A percentile compares a stretch with the other conserved stretches of the same genome.
Conservation (phyloP, 2,113 vertebrate species). For the Nothoprocta perdicaria region DNA sequence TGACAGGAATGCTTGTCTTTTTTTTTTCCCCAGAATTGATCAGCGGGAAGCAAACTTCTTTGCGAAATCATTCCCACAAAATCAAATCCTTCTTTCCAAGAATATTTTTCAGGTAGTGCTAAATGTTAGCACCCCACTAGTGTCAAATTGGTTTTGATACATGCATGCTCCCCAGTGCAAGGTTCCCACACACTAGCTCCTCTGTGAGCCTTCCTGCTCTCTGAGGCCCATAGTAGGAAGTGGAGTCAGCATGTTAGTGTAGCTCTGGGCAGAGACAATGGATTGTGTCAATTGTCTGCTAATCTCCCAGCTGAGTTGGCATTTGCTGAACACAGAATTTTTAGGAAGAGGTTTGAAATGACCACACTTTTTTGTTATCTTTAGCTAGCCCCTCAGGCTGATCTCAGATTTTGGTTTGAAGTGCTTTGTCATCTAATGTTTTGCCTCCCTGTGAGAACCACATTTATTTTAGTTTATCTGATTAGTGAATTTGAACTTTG, state of each 20-base stretch:
- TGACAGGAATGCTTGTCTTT: neutral
- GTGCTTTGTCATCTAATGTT: slow-evolving; percentile 11
- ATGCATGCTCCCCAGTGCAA: neutral
- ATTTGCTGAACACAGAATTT: slow-evolving; percentile 33
- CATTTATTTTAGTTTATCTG: neutral
- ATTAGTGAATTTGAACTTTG: neutral
- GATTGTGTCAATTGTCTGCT: slow-evolving; percentile 31
- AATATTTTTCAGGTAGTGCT: neutral
- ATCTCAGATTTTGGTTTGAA: slow-evolving; percentile 19
- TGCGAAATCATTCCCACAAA: neutral
- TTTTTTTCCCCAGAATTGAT: neutral
- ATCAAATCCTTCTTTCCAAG: neutral
- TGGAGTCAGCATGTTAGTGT: neutral
- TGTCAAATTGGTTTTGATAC: neutral
- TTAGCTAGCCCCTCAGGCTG: slow-evolving; percentile 6
- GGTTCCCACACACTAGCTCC: neutral
- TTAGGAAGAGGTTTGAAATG: slow-evolving; percentile 29
- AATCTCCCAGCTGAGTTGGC: slow-evolving; percentile 27
- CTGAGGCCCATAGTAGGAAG: neutral
- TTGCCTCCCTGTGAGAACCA: neutral
- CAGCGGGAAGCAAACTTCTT: neutral
- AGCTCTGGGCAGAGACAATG: slow-evolving; percentile 11
- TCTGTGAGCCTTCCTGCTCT: neutral
- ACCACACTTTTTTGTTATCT: slow-evolving; percentile 14
- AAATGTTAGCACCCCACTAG: neutral